These are phyloP conservation scores for Galaxea fascicularis DNA, from an alignment of 92 coral and sea anemone species.

Conservation along the genomic window DNA sequence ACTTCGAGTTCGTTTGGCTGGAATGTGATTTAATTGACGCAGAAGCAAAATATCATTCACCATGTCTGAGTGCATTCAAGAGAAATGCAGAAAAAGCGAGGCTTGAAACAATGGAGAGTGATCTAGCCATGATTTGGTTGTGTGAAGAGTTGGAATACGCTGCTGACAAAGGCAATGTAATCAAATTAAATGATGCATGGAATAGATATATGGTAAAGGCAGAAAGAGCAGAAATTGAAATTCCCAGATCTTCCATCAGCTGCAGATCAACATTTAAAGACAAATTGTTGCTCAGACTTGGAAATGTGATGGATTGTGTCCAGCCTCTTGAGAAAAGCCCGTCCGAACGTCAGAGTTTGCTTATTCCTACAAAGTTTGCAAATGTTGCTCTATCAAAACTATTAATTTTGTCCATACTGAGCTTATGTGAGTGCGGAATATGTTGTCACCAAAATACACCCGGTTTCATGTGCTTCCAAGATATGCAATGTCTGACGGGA, in stretches of 20 bases:
- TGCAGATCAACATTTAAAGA: slow-evolving; percentile 64
- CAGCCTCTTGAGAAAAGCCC: slow-evolving; percentile 35
- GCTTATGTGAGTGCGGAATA: too few relatives aligned
- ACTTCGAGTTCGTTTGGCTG: slow-evolving; percentile 60
- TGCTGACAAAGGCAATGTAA: slow-evolving; percentile 63
- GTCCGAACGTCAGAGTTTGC: slow-evolving; percentile 56
- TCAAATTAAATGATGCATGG: slow-evolving; percentile 71
- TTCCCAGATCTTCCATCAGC: slow-evolving; percentile 50
- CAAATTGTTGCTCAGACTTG: slow-evolving; percentile 31
- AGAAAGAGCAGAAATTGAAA: slow-evolving; percentile 41
- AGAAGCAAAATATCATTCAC: slow-evolving; percentile 56
- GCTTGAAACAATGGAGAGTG: slow-evolving; percentile 41
- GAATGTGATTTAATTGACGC: slow-evolving; percentile 62
- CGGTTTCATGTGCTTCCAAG: too few relatives aligned
- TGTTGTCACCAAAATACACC: too few relatives aligned
- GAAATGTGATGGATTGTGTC: too few relatives aligned
- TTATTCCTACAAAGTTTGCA: slow-evolving; percentile 54
- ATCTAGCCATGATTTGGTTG: slow-evolving; percentile 61
- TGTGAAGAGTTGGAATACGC: slow-evolving; percentile 68
- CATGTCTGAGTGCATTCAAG: slow-evolving; percentile 49
- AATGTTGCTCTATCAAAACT: slow-evolving; percentile 23
- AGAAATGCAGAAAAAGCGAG: slow-evolving; percentile 33
- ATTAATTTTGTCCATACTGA: too few relatives aligned
- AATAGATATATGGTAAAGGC: slow-evolving; percentile 61
- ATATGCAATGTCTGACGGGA: too few relatives aligned